Percentiles rank a stretch among this genome's conserved stretches.
Evolutionary conservation across 2,113 vertebrate species (phyloP).

Genomic region (Oryzias melastigma): DNA sequence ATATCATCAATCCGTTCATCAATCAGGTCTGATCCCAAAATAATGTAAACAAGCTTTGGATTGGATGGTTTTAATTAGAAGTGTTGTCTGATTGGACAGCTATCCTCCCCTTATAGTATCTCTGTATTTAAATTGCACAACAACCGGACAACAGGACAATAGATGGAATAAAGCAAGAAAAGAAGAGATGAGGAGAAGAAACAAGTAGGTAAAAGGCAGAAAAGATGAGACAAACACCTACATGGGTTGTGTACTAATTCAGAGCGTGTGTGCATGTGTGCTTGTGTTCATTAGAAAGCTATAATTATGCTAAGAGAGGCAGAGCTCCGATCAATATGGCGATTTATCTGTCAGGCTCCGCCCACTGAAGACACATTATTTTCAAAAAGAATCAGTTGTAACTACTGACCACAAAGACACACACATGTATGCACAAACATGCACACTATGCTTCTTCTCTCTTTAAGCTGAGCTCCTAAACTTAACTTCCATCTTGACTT

Average conservation of each 20-base stretch:
- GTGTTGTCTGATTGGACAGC: neutral
- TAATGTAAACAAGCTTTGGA: neutral
- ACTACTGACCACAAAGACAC: constrained; percentile 19
- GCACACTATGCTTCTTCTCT: neutral
- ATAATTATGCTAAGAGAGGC: constrained; percentile 98
- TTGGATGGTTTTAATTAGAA: constrained; percentile 11
- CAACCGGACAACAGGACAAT: neutral
- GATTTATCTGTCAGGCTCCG: constrained; percentile 87
- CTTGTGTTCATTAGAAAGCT: constrained; percentile 79
- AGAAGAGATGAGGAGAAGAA: neutral
- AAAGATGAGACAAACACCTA: neutral
- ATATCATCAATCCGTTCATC: constrained; percentile 3
- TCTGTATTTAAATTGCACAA: too few relatives aligned
- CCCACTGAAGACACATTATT: constrained; percentile 35
- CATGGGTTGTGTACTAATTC: constrained; percentile 9
- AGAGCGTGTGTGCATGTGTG: neutral
- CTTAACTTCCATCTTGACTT: too few relatives aligned
- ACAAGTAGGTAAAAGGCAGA: neutral
- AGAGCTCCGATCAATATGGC: constrained; percentile 89
- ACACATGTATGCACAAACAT: constrained; percentile 10
- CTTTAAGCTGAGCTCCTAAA: too few relatives aligned
- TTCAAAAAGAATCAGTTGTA: constrained; percentile 16
- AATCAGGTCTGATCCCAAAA: neutral
- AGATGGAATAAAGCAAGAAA: constrained; percentile 31
- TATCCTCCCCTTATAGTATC: too few relatives aligned